Base-by-base conservation (phyloP, 2,113 vertebrate genomes). In the Leptobrachium leishanense region DNA sequence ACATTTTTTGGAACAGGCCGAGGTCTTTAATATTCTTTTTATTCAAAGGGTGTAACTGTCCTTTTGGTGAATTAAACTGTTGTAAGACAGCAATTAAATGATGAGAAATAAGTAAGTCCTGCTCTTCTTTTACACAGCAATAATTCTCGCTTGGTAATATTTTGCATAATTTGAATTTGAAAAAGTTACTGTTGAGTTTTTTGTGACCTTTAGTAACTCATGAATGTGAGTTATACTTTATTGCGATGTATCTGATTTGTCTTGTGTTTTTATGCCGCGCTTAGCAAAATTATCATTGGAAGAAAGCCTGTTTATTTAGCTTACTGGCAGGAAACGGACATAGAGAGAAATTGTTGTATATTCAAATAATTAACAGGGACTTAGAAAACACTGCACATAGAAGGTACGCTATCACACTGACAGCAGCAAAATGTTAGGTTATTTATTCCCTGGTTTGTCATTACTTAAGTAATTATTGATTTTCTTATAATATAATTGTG, bases 311-410 rank as follows among this genome's bases (percentile, higher is more conserved):
- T 44, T 84, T 85, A 71, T 74, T 40, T 68, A 82, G 39, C 20
- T 76, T 71, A 6, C 42, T 64, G 74, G 13, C 46, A 7, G 59
- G 82, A 65, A 6, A 74, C 72, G 73, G 74, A 73, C 15, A 0
- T 67, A 6, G 54, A 9, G 82, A 9, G 82, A 59, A 59, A 71
- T 11, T 84, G 8, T 12, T 81, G 6, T 74, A 15, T 55, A 72
- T 69, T 75, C 10, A 78, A 79, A 74, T 80, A 82, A 85, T 83
- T 83, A 70, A 75, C 55, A 82, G 81, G 80, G 84, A 78, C 43
- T 6, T 20, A 75, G 57, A 79, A 75, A 79, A 41, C 76, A 75
- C 55, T 81, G 1, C 0, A 77, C 73, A 77, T 62, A 76, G 39
- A 31, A 55, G 71, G 74, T 82, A 77, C 65, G 57, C 4, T 81